Conservation (phyloP, 2,113 vertebrate genomes). For the Gobiocypris rarus region DNA sequence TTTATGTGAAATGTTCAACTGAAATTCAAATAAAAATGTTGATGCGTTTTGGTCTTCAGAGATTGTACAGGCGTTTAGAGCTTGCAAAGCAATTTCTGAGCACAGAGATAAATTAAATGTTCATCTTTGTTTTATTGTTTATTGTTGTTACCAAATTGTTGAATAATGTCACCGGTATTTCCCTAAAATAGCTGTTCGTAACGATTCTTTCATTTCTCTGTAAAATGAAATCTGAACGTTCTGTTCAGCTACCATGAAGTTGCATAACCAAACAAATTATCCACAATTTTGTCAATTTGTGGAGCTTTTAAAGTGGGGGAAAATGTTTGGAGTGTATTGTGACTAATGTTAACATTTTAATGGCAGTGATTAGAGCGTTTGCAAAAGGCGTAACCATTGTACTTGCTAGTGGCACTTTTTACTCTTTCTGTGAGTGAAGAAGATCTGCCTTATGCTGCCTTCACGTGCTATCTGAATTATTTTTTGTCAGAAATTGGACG, state of each 20-base stretch:
- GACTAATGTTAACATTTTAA: background rate
- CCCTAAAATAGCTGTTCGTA: background rate
- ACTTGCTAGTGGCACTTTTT: background rate
- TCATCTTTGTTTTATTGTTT: background rate
- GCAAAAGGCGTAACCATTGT: background rate
- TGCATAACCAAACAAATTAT: background rate
- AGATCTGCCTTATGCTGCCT: background rate
- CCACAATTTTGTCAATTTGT: background rate
- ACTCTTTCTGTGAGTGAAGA: background rate
- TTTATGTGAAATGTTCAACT: background rate
- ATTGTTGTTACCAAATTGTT: background rate
- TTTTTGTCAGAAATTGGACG: too few relatives aligned
- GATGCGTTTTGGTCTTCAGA: background rate
- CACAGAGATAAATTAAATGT: background rate
- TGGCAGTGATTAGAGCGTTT: background rate
- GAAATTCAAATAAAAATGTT: background rate
- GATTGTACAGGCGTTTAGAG: background rate
- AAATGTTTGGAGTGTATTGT: background rate
- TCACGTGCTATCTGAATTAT: too few relatives aligned
- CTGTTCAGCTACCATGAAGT: constrained; percentile 1
- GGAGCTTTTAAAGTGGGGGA: background rate
- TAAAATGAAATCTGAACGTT: background rate
- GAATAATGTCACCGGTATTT: background rate
- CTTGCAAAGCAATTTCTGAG: too few relatives aligned
- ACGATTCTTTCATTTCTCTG: background rate